Base-by-base conservation (phyloP, 2,888 invertebrate species). In the Leptopterna dolabrata region DNA sequence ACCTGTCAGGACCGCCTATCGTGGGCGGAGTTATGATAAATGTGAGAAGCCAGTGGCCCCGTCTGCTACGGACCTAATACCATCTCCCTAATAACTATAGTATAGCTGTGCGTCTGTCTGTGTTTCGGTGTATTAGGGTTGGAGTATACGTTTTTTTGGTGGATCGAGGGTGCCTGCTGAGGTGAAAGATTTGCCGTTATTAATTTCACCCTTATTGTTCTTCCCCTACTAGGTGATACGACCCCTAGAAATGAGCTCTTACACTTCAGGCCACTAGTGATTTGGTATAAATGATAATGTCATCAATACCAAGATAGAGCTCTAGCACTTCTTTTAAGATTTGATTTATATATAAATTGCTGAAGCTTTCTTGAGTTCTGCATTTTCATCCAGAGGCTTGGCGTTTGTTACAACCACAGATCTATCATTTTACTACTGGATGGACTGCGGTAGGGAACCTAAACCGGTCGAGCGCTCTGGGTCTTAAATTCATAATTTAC, bases 11-110 rank as follows among this genome's bases (percentile, higher is more conserved):
- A 55, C 47, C n/a, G 27, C 27, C 51, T 51, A n/a, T 24, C 19
- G 81, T 81, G 81, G 81, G 81, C 81, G 81, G 81, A 55, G 51
- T 47, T 81, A 81, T 81, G 81, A 81, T 81, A 81, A 81, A 81
- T 81, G 81, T 81, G 81, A 30, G 81, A 81, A 30, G 63, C 63
- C 63, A 51, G 51, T 51, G 51, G 51, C 51, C 51, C n/a, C 51
- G 51, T 51, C 51, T n/a, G 51, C 51, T 51, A 27, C 24, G 24
- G 63, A 24, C 63, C 63, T 63, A 63, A 63, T 63, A 63, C 63
- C 63, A 27, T 24, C 24, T 24, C 7, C 63, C 63, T 63, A 63
- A 63, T 63, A 63, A 63, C 63, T 63, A 63, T 63, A 63, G 11
- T 63, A 19, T 63, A 63, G 19, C 4, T 63, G 24, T 24, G 63